These are phyloP conservation scores for Bedellia somnulentella DNA, from an alignment of 2,888 invertebrate species.

Conservation along the genomic window DNA sequence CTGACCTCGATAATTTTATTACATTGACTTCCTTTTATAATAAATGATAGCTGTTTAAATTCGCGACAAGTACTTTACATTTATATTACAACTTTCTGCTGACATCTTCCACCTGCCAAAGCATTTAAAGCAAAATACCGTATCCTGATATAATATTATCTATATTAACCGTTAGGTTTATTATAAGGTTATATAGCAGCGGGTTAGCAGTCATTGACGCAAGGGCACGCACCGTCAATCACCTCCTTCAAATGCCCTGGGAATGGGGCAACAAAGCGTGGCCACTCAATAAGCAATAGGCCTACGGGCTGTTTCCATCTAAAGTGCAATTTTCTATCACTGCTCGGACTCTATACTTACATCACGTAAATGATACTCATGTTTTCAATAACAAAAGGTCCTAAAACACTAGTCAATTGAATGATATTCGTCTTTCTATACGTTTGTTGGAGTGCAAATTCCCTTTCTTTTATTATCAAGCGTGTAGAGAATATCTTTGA, in stretches of 20 bases:
- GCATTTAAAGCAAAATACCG: too few species aligned
- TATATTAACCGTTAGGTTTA: slow-evolving; percentile 18
- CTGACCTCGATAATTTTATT: slow-evolving; percentile 32
- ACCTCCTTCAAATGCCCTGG: slow-evolving; percentile 20
- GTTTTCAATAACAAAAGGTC: slow-evolving; percentile 17
- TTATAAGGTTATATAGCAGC: slow-evolving; percentile 17
- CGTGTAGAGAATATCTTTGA: too few species aligned
- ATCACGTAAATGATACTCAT: slow-evolving; percentile 44
- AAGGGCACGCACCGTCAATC: slow-evolving; percentile 14
- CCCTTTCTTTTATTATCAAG: too few species aligned
- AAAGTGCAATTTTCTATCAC: slow-evolving; percentile 29
- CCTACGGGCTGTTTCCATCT: slow-evolving; percentile 19
- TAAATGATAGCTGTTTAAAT: slow-evolving; percentile 40
- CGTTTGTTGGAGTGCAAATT: too few species aligned
- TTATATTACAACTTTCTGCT: too few species aligned
- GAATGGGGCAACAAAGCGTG: slow-evolving; percentile 16
- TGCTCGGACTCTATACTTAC: slow-evolving; percentile 36
- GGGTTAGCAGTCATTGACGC: slow-evolving; percentile 18
- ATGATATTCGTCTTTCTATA: too few species aligned
- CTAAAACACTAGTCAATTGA: slow-evolving; percentile 16
- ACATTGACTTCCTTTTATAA: slow-evolving; percentile 35
- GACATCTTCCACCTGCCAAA: too few species aligned
- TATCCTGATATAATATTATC: too few species aligned
- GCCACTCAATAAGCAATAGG: slow-evolving; percentile 9
- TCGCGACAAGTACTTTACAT: too few species aligned